phyloP scores from a whole-genome alignment of 64 coral and sea anemone species.

The Anthopleura sola region DNA sequence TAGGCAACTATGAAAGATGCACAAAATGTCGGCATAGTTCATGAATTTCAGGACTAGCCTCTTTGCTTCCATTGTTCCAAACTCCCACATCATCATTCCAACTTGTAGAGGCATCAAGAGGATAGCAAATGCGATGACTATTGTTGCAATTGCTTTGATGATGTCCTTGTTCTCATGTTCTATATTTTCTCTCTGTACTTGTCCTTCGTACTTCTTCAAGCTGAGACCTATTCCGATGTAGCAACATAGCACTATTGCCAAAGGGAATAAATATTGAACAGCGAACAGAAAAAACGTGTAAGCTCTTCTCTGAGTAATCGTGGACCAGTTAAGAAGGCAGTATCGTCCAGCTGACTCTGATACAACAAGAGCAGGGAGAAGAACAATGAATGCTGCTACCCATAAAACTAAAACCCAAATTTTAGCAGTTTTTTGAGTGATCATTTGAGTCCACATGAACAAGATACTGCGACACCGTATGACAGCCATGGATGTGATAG shows the following conservation, averaged over 20 bases:
- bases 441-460: conserved; percentile 16
- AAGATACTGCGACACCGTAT: conserved; percentile 43
- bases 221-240: conserved; percentile 41
- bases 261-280: conserved; percentile 45
- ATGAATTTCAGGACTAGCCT: conserved; percentile 14
- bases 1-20: conserved; percentile 40
- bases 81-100: conserved; percentile 43
- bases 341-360: not conserved
- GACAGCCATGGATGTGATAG: conserved; percentile 47
- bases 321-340: conserved; percentile 28
- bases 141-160: conserved; percentile 31
- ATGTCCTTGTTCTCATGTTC: conserved; percentile 37
- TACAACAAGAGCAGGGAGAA: conserved; percentile 40
- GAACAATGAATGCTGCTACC: conserved; percentile 29
- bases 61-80: conserved; percentile 12
- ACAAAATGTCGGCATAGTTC: conserved; percentile 33
- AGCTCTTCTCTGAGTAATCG: not conserved
- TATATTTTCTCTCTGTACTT: conserved; percentile 22
- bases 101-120: conserved; percentile 51
- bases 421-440: conserved; percentile 12
- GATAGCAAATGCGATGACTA: conserved; percentile 35
- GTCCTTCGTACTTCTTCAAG: conserved; percentile 39
- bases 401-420: conserved; percentile 27
- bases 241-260: conserved; percentile 20
- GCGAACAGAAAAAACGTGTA: conserved; percentile 34